Evolutionary conservation across 2,888 invertebrate species (phyloP), one percentile per base, ranked within the genome.

Genomic region (Dryobota labecula): DNA sequence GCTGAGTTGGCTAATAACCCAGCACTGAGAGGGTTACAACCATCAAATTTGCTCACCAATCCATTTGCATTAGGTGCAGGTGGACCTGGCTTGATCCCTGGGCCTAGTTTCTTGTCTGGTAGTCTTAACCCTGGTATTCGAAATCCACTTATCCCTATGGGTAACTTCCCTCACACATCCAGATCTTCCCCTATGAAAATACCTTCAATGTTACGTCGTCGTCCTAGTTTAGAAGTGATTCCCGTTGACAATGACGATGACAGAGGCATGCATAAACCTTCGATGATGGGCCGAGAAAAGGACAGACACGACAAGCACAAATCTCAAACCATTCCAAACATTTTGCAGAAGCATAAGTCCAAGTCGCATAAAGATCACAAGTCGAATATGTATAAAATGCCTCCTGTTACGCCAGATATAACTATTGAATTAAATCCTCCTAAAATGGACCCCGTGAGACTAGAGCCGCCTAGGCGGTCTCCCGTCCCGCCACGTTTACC

Each of bases 31-130:
- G 96, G 95, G 51, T 80, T 96, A 43, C 90, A 91, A 54, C 84
- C 92, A 24, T 91, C 95, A 51, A 95, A 93, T 87, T 89, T 96
- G 82, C 88, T 96, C 65, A 94, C 94, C 6, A 96, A 96, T 89
- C 94, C 96, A 51, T 96, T 96, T 93, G 94, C 96, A 84, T 85
- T 96, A 89, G 91, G 94, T 85, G 88, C 94, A 90, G 91, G 96
- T 89, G 97, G 97, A 0, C 97, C 97, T 20, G 97, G 97, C 45
- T 93, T 97, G 58, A 97, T 97, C 87, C 97, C 97, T 7, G 94
- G 96, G 13, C 95, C 96, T 49, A 92, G 93, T 84, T 95, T 94
- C 84, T 86, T 95, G 76, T 88, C 92, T 49, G 92, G 93, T 45
- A 89, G 89, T 49, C 84, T 94, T 38, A 92, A 91, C 33, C 87